Evolutionary conservation across 53 echinoderm and acorn worm genomes (phyloP).

Genomic region (Apostichopus leukothele): DNA sequence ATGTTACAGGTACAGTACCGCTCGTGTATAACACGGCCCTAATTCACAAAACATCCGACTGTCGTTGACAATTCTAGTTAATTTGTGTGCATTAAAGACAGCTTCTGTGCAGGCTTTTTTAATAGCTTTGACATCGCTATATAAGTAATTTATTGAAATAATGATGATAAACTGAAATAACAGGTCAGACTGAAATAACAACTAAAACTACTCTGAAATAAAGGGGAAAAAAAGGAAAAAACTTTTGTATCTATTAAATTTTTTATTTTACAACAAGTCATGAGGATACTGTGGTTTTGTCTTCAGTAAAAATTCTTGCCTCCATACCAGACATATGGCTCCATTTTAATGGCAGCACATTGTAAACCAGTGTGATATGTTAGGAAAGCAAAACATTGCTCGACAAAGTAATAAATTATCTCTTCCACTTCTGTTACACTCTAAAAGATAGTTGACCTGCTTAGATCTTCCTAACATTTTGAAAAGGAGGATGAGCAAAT

Average conservation of each 20-base stretch:
- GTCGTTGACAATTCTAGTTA: no score
- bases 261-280: slow-evolving; percentile 2
- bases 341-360: background rate
- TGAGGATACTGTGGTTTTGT: background rate
- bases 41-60: no score
- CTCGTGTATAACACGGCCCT: no score
- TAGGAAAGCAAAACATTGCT: background rate
- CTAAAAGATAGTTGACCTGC: no score
- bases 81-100: no score
- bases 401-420: background rate
- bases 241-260: background rate
- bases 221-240: background rate
- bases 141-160: background rate
- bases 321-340: background rate
- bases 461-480: no score
- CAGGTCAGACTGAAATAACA: background rate
- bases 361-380: background rate
- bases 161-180: slow-evolving; percentile 6
- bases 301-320: background rate
- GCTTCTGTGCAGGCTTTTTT: no score
- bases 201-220: background rate
- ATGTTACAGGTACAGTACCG: no score
- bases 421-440: background rate
- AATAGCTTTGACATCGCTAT: no score
- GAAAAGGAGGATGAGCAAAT: no score